phyloP scores from a whole-genome alignment of 2,113 vertebrate species.

The Mirounga angustirostris region DNA sequence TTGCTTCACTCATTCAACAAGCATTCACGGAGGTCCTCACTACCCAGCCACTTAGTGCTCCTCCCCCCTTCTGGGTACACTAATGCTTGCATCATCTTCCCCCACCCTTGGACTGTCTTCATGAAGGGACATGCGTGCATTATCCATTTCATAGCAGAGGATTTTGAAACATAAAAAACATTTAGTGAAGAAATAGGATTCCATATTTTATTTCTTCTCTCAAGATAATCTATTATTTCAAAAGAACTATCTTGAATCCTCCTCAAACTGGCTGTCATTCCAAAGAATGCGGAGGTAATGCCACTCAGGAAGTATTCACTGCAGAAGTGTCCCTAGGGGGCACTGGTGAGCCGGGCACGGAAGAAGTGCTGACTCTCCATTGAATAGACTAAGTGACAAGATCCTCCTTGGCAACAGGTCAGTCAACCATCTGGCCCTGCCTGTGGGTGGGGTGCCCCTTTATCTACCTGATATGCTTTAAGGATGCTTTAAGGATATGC shows the following conservation, averaged over 20 bases:
- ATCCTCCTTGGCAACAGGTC: not conserved
- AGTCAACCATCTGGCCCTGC: not conserved
- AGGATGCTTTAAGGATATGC: not conserved
- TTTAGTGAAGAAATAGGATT: not conserved
- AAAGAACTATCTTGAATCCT: not conserved
- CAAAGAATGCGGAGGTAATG: not conserved
- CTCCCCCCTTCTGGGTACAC: not conserved
- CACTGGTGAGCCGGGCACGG: not conserved
- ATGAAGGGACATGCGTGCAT: not conserved
- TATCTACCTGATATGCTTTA: not conserved
- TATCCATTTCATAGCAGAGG: not conserved
- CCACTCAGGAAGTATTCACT: too few species aligned
- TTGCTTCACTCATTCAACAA: not conserved
- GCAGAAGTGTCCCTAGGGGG: not conserved
- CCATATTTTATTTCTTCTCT: not conserved
- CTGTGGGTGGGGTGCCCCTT: not conserved
- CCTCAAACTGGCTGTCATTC: not conserved
- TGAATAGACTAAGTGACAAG: not conserved
- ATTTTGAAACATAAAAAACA: not conserved
- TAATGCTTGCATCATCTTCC: not conserved
- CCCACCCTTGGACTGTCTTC: not conserved
- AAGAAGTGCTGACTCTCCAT: accelerated
- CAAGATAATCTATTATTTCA: not conserved
- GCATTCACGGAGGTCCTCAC: not conserved
- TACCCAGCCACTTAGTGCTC: not conserved